phyloP scores from a whole-genome alignment of 2,113 vertebrate genomes.

The Indicator indicator region DNA sequence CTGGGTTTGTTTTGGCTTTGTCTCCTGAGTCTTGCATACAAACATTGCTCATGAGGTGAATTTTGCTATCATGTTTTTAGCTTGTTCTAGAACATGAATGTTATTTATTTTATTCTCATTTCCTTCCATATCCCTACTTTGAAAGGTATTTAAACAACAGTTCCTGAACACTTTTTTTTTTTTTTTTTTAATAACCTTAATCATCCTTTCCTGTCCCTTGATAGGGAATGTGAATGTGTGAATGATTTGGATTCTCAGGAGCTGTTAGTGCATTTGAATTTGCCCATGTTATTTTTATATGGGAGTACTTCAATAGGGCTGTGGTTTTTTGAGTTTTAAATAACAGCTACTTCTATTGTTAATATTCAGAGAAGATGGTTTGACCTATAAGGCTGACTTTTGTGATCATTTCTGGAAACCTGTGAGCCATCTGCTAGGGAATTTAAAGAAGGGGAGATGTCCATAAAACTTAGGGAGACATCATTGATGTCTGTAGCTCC shows the following conservation, averaged over 20 bases:
- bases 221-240: background rate
- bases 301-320: background rate
- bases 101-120: background rate
- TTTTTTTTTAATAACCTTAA: background rate
- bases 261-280: conserved; percentile 7
- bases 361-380: conserved; percentile 12
- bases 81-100: background rate
- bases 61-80: background rate
- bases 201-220: background rate
- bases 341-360: conserved; percentile 21
- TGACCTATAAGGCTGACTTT: conserved; percentile 26
- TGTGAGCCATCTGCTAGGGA: conserved; percentile 16
- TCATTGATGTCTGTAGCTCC: background rate
- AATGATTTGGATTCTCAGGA: background rate
- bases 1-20: background rate
- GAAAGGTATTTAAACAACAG: background rate
- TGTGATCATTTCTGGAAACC: background rate
- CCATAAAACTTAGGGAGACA: conserved; percentile 13
- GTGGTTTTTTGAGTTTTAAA: background rate
- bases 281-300: background rate
- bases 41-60: background rate
- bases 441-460: conserved; percentile 7
- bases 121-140: background rate
- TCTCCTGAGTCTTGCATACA: background rate
- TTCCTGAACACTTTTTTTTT: background rate